Base-by-base conservation (phyloP, 2,113 vertebrate genomes). In the Melanocharis versteri region DNA sequence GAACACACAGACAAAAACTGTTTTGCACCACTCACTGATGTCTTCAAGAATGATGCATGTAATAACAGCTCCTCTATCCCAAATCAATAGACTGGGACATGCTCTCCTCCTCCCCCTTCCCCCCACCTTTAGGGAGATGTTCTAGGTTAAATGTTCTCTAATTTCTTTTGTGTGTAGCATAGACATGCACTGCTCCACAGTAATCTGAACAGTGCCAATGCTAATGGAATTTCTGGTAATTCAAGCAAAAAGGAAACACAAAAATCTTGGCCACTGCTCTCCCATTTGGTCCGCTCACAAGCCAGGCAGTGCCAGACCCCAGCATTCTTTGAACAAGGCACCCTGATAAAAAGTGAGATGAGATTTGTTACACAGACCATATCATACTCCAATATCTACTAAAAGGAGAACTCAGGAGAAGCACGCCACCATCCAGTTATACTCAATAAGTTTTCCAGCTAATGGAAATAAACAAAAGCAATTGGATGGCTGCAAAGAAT, bases 91-190 rank as follows among this genome's bases (percentile, higher is more conserved):
- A 12, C n/a, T 54, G 42, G 30, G 31, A 82, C 64, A 54, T 31
- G 8, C 11, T n/a, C n/a, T n/a, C n/a, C n/a, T n/a, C n/a, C n/a
- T n/a, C n/a, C n/a, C n/a, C n/a, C n/a, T 23, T 23, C 2, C 21
- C 8, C 11, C 20, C 17, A 31, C 13, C 1, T 0, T 39, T 11
- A 61, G 45, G 26, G 28, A 27, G 17, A n/a, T 1, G 3, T 42
- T 76, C 1, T 3, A 35, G 37, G 9, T 50, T 58, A 73, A 93
- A 24, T 3, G 35, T 61, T 22, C 26, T n/a, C 24, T 6, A 3
- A 50, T 64, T 83, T 26, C 21, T 83, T 69, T 45, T 88, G n/a
- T 27, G 13, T 16, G 14, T 1, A 50, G 57, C 33, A 60, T 6
- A 40, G 76, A 54, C 7, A 18, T 2, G 27, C n/a, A 33, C 10